Evolutionary conservation across 1,140 invertebrate genomes (phyloP), one percentile per base, ranked within the genome.

Genomic region (Drosophila kanapiae): DNA sequence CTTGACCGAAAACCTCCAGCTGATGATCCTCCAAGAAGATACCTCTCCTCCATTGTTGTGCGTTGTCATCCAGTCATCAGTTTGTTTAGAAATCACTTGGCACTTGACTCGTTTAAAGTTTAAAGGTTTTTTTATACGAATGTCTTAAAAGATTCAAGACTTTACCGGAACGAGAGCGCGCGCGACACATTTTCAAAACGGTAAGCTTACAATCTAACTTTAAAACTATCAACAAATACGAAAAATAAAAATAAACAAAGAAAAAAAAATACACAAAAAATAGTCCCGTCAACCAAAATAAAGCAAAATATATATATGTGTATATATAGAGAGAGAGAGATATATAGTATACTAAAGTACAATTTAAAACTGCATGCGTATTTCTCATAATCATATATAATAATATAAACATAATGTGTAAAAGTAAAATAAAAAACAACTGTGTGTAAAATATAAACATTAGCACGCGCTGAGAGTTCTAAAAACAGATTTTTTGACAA

Each of bases 271-370:
- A 40, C 9, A 77, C 23, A 75, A 77, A 76, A 87, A 69, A 91
- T 82, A 87, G 85, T 92, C 91, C 91, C 91, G 91, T 92, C 91
- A 92, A 92, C 91, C 91, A 92, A 92, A 91, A 85, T 86, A 85
- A 91, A 92, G 78, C 78, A 85, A 91, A 91, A 80, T 59, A 61
- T 69, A 80, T 63, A 76, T 69, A 77, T 62, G 71, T 85, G 78
- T 75, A 77, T 75, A 82, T 62, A 88, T 80, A 90, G 23, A 23
- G 71, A 90, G 71, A 90, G 71, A 76, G 70, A 82, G 81, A 75
- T 31, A 53, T 53, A 53, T 56, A 56, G 53, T 56, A 53, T 88
- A 82, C 75, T 81, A 76, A 91, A 91, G 78, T 77, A 90, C 77
- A 90, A 90, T 78, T 90, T 80, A 75, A 79, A 90, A 83, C 80